phyloP scores from a whole-genome alignment of 1,140 invertebrate species.

The Drosophila ironensis region DNA sequence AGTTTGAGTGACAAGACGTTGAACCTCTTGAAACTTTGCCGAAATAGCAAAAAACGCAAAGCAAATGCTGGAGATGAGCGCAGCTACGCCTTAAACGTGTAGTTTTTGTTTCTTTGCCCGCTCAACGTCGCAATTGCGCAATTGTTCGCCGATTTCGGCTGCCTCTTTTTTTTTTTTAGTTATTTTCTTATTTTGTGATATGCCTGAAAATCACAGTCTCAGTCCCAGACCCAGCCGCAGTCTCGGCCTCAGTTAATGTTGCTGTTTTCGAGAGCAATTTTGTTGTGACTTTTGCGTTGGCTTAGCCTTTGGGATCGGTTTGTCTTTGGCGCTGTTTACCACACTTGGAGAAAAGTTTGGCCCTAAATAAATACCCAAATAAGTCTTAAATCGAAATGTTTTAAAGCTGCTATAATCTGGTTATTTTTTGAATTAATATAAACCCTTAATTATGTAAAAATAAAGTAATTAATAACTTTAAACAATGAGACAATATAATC shows the following conservation, averaged over 20 bases:
- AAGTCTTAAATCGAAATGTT: too few relatives aligned
- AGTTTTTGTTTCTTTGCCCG: conserved; percentile 8
- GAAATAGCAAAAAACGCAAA: not conserved
- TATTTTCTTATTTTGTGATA: conserved; percentile 28
- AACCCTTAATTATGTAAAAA: too few relatives aligned
- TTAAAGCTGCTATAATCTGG: too few relatives aligned
- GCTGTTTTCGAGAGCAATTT: conserved; percentile 42
- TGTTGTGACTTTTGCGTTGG: conserved; percentile 5
- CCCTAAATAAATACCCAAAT: too few relatives aligned
- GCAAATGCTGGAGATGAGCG: not conserved
- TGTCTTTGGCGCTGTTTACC: conserved; percentile 6
- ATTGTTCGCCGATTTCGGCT: conserved; percentile 60
- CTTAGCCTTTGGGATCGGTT: not conserved
- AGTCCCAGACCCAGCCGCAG: not conserved
- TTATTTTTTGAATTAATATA: too few relatives aligned
- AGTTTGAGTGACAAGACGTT: conserved; percentile 13
- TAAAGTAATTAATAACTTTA: too few relatives aligned
- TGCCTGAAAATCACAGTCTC: too few relatives aligned
- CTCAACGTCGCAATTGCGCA: conserved; percentile 61
- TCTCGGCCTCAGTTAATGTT: conserved; percentile 15
- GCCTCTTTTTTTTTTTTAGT: conserved; percentile 49
- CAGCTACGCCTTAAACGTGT: not conserved
- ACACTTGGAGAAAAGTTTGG: not conserved
- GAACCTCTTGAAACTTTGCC: not conserved
- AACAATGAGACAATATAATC: too few relatives aligned